phyloP scores from a whole-genome alignment of 92 coral and sea anemone species.

The Heliopora coerulea region DNA sequence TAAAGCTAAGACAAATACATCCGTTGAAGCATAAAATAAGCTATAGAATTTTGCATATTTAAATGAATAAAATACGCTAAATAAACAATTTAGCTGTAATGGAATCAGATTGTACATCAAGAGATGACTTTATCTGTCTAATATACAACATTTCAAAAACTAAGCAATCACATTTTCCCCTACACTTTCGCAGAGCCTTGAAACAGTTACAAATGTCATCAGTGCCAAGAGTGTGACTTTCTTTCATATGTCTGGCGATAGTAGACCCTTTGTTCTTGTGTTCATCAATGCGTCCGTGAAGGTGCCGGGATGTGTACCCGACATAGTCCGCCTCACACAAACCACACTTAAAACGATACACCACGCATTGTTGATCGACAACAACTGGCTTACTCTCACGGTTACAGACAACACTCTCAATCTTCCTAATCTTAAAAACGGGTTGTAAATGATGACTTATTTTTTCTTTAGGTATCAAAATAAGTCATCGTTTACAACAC shows the following conservation, averaged over 20 bases:
- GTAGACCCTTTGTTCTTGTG: background rate
- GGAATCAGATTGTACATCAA: constrained; percentile 26
- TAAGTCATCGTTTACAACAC: background rate
- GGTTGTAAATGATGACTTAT: background rate
- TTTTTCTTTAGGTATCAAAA: no score
- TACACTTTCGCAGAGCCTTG: background rate
- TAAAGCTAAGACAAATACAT: no score
- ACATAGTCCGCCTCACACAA: constrained; percentile 9
- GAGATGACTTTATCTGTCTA: background rate
- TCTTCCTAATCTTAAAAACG: constrained; percentile 2
- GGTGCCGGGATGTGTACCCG: constrained; percentile 4
- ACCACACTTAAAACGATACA: constrained; percentile 4
- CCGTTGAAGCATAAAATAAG: no score
- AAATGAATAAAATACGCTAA: constrained; percentile 12
- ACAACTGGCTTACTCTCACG: constrained; percentile 2
- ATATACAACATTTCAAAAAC: background rate
- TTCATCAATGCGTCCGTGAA: constrained; percentile 6
- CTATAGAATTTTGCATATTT: no score
- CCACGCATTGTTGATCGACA: constrained; percentile 9
- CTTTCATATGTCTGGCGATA: constrained; percentile 6
- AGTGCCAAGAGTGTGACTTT: background rate
- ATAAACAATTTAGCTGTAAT: constrained; percentile 25
- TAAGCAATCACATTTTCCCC: background rate
- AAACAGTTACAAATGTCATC: background rate
- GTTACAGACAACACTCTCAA: background rate